Percentiles rank a stretch among this genome's conserved stretches.
These are phyloP conservation scores for Entosphenus tridentatus DNA, from an alignment of 2,113 vertebrate species.

Conservation along the genomic window DNA sequence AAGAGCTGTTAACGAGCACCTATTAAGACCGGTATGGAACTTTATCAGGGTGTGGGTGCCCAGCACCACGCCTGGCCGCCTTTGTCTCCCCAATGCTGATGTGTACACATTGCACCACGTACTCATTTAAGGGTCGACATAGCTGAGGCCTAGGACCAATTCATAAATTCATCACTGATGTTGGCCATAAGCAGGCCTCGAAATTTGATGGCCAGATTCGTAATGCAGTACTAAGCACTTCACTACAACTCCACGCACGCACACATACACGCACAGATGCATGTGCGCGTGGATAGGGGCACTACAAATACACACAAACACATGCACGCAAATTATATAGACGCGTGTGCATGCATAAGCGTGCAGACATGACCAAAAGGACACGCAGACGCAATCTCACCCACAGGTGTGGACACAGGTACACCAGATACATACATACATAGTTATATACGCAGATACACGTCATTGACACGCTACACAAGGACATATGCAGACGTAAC, in stretches of 20 bases:
- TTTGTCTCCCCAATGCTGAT: no score
- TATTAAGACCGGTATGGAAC: no score
- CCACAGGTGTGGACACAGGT: slow-evolving; percentile 1
- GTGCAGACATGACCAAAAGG: neutral
- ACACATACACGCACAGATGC: neutral
- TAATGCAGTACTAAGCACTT: no score
- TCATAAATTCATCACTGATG: no score
- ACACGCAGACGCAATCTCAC: slow-evolving; percentile 1
- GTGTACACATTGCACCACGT: no score
- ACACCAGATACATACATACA: neutral
- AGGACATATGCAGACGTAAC: neutral
- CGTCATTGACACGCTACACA: neutral
- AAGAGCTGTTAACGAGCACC: no score
- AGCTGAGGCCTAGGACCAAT: no score
- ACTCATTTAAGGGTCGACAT: no score
- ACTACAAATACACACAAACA: slow-evolving; percentile 2
- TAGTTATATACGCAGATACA: neutral
- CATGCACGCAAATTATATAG: neutral
- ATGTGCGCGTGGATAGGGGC: neutral
- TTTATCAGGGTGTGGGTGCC: no score
- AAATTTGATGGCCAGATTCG: no score
- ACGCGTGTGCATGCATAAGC: neutral
- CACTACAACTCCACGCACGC: neutral
- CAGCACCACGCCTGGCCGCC: no score
- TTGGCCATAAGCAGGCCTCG: no score